These are phyloP conservation scores for Steinernema khuongi DNA, from an alignment of 1,140 invertebrate genomes.

Conservation along the genomic window DNA sequence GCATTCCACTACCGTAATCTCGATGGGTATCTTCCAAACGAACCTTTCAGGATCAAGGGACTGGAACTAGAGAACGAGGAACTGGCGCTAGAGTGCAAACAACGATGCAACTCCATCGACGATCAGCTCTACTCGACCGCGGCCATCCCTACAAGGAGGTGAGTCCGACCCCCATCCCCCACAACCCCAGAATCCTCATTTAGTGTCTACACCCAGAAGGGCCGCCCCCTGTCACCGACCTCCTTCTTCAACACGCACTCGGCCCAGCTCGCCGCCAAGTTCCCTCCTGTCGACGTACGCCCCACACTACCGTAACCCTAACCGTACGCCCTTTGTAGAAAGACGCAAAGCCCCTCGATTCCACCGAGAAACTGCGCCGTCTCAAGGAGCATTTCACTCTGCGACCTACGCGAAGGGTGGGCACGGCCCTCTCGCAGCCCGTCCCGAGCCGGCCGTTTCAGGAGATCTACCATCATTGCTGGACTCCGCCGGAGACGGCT, in stretches of 20 bases:
- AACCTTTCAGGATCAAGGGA: constrained; percentile 1
- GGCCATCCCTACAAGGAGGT: neutral
- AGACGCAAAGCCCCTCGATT: neutral
- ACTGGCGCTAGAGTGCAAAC: neutral
- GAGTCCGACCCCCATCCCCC: neutral
- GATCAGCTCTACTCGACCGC: neutral
- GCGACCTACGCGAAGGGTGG: neutral
- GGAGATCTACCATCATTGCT: constrained; percentile 5
- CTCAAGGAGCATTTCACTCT: constrained; percentile 9
- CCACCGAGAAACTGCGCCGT: neutral
- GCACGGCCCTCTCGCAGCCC: neutral
- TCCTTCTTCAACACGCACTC: neutral
- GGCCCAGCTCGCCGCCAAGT: neutral
- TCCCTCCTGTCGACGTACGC: neutral
- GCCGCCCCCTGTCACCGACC: neutral
- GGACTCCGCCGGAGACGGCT: neutral
- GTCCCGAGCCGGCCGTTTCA: neutral
- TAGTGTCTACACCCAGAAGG: neutral
- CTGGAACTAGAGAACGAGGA: neutral
- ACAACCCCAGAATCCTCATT: neutral
- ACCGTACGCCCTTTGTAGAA: neutral
- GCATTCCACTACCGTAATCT: neutral
- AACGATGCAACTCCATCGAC: neutral
- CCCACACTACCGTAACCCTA: neutral
- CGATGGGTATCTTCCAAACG: neutral